Percentiles rank a stretch among this genome's conserved stretches.
These are phyloP conservation scores for Hyphantria cunea DNA, from an alignment of 1,140 invertebrate genomes.

Conservation along the genomic window DNA sequence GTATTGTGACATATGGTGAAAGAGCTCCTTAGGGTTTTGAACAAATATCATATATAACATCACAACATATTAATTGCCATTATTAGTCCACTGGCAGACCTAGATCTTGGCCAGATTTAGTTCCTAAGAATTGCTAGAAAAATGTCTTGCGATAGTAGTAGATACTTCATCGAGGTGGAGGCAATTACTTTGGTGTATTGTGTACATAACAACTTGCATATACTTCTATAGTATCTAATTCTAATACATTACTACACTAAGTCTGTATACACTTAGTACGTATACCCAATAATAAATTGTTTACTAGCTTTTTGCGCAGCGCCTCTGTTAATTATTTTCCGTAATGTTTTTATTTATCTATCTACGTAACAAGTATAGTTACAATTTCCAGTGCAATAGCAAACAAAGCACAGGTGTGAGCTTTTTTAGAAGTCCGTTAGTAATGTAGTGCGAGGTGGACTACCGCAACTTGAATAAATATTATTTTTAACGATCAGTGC, in stretches of 20 bases:
- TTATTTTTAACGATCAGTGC: constrained; percentile 79
- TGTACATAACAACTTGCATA: constrained; percentile 36
- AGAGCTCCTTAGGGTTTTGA: too few species aligned
- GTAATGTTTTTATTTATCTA: constrained; percentile 32
- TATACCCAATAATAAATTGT: constrained; percentile 40
- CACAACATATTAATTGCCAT: too few species aligned
- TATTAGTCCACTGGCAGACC: too few species aligned
- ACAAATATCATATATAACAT: too few species aligned
- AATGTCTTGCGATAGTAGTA: too few species aligned
- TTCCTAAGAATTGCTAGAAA: too few species aligned
- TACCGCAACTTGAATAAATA: constrained; percentile 70
- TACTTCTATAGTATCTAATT: constrained; percentile 23
- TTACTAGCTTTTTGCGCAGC: constrained; percentile 46
- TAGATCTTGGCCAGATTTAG: too few species aligned
- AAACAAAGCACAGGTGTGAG: constrained; percentile 20
- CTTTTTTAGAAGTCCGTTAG: constrained; percentile 18
- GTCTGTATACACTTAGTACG: constrained; percentile 25
- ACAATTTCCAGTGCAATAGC: constrained; percentile 24
- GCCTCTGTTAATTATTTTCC: constrained; percentile 43
- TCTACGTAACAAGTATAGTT: constrained; percentile 28
- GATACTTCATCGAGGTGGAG: constrained; percentile 3
- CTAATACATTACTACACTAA: constrained; percentile 18
- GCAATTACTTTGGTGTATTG: constrained; percentile 6
- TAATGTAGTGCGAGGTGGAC: constrained; percentile 29
- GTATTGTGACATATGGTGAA: too few species aligned